These are phyloP conservation scores for Pheosia gnoma DNA, from an alignment of 2,888 invertebrate species.

Conservation along the genomic window DNA sequence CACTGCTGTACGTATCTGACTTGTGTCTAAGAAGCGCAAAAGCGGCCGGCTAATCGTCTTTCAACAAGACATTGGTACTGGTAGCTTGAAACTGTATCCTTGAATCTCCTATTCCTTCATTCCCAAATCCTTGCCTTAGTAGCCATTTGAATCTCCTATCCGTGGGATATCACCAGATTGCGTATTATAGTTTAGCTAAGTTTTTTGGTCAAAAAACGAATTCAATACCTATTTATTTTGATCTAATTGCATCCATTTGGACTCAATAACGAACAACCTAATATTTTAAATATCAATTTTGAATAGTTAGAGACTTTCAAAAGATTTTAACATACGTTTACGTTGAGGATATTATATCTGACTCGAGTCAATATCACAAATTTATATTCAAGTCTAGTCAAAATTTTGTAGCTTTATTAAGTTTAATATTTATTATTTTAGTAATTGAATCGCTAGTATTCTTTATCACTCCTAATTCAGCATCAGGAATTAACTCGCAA, in stretches of 20 bases:
- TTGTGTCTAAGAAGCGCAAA: constrained; percentile 49
- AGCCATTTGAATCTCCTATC: constrained; percentile 16
- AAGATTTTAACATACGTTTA: constrained; percentile 2
- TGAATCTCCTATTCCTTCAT: constrained; percentile 15
- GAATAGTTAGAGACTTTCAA: not conserved
- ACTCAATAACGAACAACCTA: not conserved
- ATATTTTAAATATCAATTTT: not conserved
- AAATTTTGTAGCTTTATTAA: not conserved
- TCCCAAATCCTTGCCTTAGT: constrained; percentile 15
- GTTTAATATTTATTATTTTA: constrained; percentile 2
- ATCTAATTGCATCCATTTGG: not conserved
- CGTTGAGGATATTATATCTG: constrained; percentile 7
- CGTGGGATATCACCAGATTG: constrained; percentile 7
- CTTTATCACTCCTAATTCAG: too few relatives aligned
- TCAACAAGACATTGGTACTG: constrained; percentile 79
- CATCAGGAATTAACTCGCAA: too few relatives aligned
- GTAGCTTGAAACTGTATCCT: constrained; percentile 59
- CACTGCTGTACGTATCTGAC: constrained; percentile 77
- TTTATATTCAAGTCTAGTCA: not conserved
- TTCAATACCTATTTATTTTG: not conserved
- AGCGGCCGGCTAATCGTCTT: constrained; percentile 80
- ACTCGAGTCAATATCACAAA: not conserved
- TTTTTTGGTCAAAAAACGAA: not conserved
- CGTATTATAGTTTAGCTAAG: not conserved
- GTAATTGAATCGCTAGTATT: too few relatives aligned